These are phyloP conservation scores for Actias luna DNA, from an alignment of 2,888 invertebrate genomes.

Conservation along the genomic window DNA sequence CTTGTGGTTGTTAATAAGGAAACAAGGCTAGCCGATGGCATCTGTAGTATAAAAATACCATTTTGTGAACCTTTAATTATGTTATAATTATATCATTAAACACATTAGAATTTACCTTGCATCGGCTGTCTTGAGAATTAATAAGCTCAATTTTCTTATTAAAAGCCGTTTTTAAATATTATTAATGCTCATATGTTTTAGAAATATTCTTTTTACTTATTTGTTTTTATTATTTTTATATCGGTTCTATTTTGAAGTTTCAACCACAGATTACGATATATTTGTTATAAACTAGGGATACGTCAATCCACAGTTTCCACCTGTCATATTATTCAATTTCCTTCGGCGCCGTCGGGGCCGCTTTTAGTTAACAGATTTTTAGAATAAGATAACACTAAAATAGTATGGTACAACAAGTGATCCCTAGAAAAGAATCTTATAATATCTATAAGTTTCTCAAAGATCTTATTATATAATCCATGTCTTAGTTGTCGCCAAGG, in stretches of 20 bases:
- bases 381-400: too few relatives aligned
- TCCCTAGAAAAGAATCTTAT: too few relatives aligned
- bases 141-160: background rate
- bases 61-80: background rate
- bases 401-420: too few relatives aligned
- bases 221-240: background rate
- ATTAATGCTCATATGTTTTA: background rate
- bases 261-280: background rate
- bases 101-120: background rate
- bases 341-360: too few relatives aligned
- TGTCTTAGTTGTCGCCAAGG: too few relatives aligned
- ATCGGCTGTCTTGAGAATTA: background rate
- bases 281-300: too few relatives aligned
- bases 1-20: conserved; percentile 60
- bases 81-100: background rate
- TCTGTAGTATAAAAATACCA: conserved; percentile 46
- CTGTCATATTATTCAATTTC: too few relatives aligned
- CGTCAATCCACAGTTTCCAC: too few relatives aligned
- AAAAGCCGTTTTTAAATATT: background rate
- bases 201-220: background rate
- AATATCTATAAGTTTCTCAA: too few relatives aligned
- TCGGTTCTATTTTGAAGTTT: background rate
- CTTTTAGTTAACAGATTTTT: too few relatives aligned
- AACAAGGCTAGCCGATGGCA: conserved; percentile 88
- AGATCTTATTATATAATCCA: too few relatives aligned